Evolutionary conservation across 2,888 invertebrate genomes (phyloP).

Genomic region (Synanthedon vespiformis): DNA sequence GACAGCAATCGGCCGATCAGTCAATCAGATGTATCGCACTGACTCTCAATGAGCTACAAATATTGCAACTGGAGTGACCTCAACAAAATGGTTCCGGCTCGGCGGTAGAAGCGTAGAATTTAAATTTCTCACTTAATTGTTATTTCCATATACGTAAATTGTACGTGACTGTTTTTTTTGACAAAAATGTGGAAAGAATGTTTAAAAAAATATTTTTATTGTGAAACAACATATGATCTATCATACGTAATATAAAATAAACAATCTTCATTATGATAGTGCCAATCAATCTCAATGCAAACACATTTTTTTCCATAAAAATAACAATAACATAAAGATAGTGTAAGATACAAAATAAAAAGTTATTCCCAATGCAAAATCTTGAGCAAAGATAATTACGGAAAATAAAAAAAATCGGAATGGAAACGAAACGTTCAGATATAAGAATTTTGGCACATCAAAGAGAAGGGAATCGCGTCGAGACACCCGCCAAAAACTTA

Average conservation of each 20-base stretch:
- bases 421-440: conserved; percentile 10
- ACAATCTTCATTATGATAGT: too few species aligned
- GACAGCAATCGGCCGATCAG: conserved; percentile 18
- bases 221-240: too few species aligned
- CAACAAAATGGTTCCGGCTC: conserved; percentile 13
- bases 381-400: background rate
- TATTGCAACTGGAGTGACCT: background rate
- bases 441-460: conserved; percentile 20
- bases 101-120: conserved; percentile 15
- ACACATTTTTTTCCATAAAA: too few species aligned
- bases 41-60: background rate
- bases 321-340: too few species aligned
- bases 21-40: conserved; percentile 10
- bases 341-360: too few species aligned
- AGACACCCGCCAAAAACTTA: conserved; percentile 13
- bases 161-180: conserved; percentile 25
- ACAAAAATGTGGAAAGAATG: background rate
- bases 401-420: background rate
- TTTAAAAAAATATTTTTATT: background rate
- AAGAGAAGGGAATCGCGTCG: conserved; percentile 13
- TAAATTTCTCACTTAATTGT: conserved; percentile 38
- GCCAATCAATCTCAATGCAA: too few species aligned
- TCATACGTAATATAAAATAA: too few species aligned
- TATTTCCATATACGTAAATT: conserved; percentile 36
- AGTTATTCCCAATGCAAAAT: background rate